phyloP scores from a whole-genome alignment of 2,888 invertebrate genomes.

The Hydriomena furcata region DNA sequence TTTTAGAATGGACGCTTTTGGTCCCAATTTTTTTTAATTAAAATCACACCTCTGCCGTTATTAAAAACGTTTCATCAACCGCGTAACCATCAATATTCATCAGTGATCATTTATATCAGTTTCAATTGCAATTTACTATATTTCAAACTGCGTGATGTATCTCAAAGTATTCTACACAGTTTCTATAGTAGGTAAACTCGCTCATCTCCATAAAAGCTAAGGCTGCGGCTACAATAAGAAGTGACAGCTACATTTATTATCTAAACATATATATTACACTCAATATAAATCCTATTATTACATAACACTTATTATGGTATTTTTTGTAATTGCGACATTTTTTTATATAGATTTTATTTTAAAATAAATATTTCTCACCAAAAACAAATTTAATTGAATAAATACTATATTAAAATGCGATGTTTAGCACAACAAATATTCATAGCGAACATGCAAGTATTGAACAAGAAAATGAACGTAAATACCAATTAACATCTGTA shows the following conservation, averaged over 20 bases:
- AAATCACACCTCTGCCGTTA: neutral
- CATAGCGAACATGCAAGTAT: conserved; percentile 6
- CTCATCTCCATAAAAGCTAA: conserved; percentile 20
- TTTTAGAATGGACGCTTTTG: conserved; percentile 22
- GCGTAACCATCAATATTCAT: neutral
- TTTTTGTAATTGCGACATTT: conserved; percentile 7
- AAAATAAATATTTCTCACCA: too few species aligned
- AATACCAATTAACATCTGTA: conserved; percentile 15
- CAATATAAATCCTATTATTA: conserved; percentile 26
- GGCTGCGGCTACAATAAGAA: conserved; percentile 19
- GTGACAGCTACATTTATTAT: conserved; percentile 22
- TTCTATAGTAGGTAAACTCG: conserved; percentile 44
- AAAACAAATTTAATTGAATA: neutral
- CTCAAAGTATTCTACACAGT: conserved; percentile 16
- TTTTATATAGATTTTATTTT: neutral
- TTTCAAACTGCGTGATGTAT: too few species aligned
- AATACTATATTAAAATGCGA: neutral
- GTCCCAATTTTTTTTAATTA: conserved; percentile 22
- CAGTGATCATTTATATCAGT: neutral
- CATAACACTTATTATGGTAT: conserved; percentile 24
- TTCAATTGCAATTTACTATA: neutral
- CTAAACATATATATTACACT: conserved; percentile 25
- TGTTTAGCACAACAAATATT: conserved; percentile 4
- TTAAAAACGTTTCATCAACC: conserved; percentile 2
- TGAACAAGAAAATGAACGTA: conserved; percentile 16